Evolutionary conservation across 2,888 invertebrate genomes (phyloP).

Genomic region (Ditylenchus weischeri): DNA sequence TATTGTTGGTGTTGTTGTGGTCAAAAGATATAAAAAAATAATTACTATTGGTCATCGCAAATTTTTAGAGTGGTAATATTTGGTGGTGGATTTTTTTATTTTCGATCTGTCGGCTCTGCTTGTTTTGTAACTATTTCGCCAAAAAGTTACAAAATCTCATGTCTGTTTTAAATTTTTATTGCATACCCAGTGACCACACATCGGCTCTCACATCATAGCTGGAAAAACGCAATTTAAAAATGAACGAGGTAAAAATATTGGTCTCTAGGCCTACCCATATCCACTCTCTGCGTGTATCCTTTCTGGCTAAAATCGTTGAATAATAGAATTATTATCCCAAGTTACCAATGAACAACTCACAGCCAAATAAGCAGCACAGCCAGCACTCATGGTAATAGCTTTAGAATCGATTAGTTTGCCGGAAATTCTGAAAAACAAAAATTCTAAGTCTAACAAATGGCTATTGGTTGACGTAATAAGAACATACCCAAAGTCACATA

Average conservation of each 20-base stretch:
- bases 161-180: not conserved
- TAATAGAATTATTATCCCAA: slow-evolving; percentile 6
- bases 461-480: no score
- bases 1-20: not conserved
- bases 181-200: slow-evolving; percentile 93
- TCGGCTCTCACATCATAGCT: slow-evolving; percentile 93
- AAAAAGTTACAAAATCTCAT: no score
- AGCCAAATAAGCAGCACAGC: slow-evolving; percentile 98
- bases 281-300: slow-evolving; percentile 67
- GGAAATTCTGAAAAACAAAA: slow-evolving; percentile 68
- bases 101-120: not conserved
- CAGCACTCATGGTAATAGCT: slow-evolving; percentile 90
- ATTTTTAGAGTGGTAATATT: not conserved
- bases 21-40: not conserved
- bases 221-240: no score
- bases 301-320: slow-evolving; percentile 73
- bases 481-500: slow-evolving; percentile 86
- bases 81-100: no score
- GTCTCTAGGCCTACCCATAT: slow-evolving; percentile 10
- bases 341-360: slow-evolving; percentile 65
- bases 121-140: not conserved
- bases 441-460: no score
- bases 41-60: not conserved
- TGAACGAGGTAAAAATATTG: no score
- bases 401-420: slow-evolving; percentile 70